Evolutionary conservation across 2,113 vertebrate genomes (phyloP).

Genomic region (Antennarius striatus): DNA sequence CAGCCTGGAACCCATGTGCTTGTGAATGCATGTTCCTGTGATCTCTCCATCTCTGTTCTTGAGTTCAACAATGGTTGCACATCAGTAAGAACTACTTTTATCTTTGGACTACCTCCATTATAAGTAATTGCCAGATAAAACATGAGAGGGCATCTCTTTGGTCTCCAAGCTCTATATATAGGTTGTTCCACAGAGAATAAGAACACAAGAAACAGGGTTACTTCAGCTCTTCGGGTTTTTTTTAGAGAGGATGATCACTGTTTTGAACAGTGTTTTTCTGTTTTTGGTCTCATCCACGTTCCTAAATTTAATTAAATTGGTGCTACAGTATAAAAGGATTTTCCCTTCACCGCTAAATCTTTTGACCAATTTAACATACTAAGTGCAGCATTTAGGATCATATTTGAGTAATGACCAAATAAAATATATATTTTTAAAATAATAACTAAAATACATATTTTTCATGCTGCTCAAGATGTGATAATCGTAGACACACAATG

Average conservation of each 20-base stretch:
- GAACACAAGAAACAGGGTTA: constrained; percentile 84
- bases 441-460: constrained; percentile 13
- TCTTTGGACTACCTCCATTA: constrained; percentile 87
- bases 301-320: constrained; percentile 1
- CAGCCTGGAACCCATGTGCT: constrained; percentile 18
- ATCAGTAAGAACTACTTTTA: constrained; percentile 85
- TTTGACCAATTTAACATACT: constrained; percentile 2
- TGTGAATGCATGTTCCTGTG: constrained; percentile 49
- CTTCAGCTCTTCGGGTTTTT: constrained; percentile 81
- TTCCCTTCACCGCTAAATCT: constrained; percentile 4
- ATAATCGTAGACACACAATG: constrained; percentile 41
- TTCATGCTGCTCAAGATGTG: constrained; percentile 38
- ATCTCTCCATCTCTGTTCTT: constrained; percentile 73
- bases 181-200: constrained; percentile 86
- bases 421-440: constrained; percentile 1
- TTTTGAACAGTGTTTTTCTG: constrained; percentile 22
- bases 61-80: constrained; percentile 80
- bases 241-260: constrained; percentile 67
- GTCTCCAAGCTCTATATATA: constrained; percentile 89
- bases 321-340: background rate
- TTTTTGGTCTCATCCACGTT: background rate
- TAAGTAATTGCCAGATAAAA: constrained; percentile 88
- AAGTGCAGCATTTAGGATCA: background rate
- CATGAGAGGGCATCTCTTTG: constrained; percentile 88
- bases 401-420: constrained; percentile 14